Conservation (phyloP, 2,797 vertebrate genomes). For the Melanotaenia pygmaea region DNA sequence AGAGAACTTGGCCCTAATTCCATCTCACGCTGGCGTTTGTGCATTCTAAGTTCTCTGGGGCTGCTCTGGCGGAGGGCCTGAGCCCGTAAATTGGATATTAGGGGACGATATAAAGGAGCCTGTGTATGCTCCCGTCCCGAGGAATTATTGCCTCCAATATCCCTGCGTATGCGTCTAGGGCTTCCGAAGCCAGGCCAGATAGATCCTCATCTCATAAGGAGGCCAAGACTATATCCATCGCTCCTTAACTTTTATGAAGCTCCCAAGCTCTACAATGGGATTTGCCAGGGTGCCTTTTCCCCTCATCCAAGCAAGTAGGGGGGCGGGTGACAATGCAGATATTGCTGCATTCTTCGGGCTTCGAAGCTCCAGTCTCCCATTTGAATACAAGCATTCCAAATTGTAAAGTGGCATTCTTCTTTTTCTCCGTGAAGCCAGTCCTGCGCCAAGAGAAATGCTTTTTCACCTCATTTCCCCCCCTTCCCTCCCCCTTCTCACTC, state of each 20-base stretch:
- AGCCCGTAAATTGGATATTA: conserved; percentile 88
- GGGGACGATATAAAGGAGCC: conserved; percentile 83
- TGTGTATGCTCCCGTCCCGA: conserved; percentile 82
- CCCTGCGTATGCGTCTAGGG: conserved; percentile 75
- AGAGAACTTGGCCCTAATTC: conserved; percentile 84
- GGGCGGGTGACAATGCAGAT: conserved; percentile 80
- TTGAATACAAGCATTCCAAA: conserved; percentile 85
- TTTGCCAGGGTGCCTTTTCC: conserved; percentile 84
- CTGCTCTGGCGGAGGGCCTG: conserved; percentile 84
- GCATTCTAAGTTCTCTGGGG: conserved; percentile 83
- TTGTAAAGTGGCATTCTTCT: conserved; percentile 79
- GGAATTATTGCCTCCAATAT: conserved; percentile 87
- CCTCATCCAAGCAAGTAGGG: conserved; percentile 67
- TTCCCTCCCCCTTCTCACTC: conserved; percentile 23
- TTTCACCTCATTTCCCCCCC: conserved; percentile 24
- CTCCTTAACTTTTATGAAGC: conserved; percentile 85
- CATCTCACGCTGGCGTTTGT: conserved; percentile 83
- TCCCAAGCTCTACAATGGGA: conserved; percentile 85
- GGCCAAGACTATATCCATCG: conserved; percentile 81
- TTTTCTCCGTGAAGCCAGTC: conserved; percentile 64
- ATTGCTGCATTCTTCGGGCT: conserved; percentile 78
- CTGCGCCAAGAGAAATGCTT: conserved; percentile 60
- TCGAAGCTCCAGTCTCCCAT: conserved; percentile 79
- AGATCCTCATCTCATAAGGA: conserved; percentile 86
- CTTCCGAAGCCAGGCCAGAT: conserved; percentile 75